These are phyloP conservation scores for Mesoclemmys tuberculata DNA, from an alignment of 2,113 vertebrate species.

Conservation along the genomic window DNA sequence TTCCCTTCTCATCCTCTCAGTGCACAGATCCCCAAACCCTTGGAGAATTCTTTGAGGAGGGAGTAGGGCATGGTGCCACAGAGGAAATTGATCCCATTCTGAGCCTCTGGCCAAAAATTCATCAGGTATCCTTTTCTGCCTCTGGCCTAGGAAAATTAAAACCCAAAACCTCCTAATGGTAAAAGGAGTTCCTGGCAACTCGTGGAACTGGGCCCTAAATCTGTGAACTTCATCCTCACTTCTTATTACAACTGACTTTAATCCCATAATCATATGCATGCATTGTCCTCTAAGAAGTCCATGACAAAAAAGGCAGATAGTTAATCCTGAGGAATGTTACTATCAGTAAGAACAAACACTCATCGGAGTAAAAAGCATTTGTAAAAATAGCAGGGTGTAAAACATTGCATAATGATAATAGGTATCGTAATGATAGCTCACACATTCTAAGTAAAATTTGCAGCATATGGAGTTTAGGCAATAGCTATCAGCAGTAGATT, in stretches of 20 bases:
- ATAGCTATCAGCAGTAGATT: background rate
- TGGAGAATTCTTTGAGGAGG: no score
- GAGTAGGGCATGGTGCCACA: no score
- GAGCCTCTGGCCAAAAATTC: no score
- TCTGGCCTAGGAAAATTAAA: background rate
- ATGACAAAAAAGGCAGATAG: background rate
- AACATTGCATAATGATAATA: background rate
- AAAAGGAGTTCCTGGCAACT: no score
- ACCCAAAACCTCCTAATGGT: background rate
- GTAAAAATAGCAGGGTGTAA: background rate
- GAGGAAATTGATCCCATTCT: no score
- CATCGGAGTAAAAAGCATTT: background rate
- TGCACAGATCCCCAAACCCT: no score
- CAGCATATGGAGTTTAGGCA: background rate
- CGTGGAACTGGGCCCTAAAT: no score
- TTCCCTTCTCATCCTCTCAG: no score
- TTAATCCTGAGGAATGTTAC: background rate
- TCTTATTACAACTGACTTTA: no score
- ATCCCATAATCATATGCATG: background rate
- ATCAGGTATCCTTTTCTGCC: background rate
- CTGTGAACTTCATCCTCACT: no score
- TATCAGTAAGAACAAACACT: background rate
- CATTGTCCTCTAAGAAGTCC: background rate
- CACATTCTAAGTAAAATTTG: background rate
- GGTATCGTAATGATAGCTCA: background rate